Evolutionary conservation across 2,113 vertebrate genomes (phyloP).

Genomic region (Siniperca knerii): DNA sequence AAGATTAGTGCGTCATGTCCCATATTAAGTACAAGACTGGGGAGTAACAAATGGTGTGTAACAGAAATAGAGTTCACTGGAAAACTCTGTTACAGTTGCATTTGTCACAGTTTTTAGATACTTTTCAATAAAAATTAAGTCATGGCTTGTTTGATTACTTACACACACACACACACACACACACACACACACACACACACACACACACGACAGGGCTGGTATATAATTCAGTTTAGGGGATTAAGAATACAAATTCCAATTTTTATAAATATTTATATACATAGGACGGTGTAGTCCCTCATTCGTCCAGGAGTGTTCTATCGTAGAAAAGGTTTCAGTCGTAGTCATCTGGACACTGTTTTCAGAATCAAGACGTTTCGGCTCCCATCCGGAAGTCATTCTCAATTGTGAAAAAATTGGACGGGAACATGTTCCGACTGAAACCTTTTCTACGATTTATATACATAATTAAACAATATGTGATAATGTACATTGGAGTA

Average conservation of each 20-base stretch:
- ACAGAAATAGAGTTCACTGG: slow-evolving; percentile 35
- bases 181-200: slow-evolving; percentile 1
- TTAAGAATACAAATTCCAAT: neutral
- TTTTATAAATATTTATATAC: neutral
- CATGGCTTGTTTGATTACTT: neutral
- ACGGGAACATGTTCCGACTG: too few relatives aligned
- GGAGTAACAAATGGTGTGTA: slow-evolving; percentile 47
- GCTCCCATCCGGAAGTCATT: too few relatives aligned
- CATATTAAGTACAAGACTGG: slow-evolving; percentile 57
- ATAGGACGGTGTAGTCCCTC: too few relatives aligned
- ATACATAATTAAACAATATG: neutral
- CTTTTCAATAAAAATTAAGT: slow-evolving; percentile 11
- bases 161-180: slow-evolving; percentile 1
- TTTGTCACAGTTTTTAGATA: neutral
- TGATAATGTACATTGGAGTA: neutral
- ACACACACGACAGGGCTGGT: neutral
- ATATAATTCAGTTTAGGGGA: neutral
- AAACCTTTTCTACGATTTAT: too few relatives aligned
- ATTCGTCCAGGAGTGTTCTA: too few relatives aligned
- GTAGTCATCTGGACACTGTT: too few relatives aligned
- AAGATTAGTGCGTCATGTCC: slow-evolving; percentile 68
- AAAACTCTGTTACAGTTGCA: neutral
- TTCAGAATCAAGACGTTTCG: too few relatives aligned
- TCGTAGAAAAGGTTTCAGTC: too few relatives aligned
- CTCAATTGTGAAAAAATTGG: too few relatives aligned